Conservation (phyloP, 2,888 invertebrate species). For the Cephus nigrinus region DNA sequence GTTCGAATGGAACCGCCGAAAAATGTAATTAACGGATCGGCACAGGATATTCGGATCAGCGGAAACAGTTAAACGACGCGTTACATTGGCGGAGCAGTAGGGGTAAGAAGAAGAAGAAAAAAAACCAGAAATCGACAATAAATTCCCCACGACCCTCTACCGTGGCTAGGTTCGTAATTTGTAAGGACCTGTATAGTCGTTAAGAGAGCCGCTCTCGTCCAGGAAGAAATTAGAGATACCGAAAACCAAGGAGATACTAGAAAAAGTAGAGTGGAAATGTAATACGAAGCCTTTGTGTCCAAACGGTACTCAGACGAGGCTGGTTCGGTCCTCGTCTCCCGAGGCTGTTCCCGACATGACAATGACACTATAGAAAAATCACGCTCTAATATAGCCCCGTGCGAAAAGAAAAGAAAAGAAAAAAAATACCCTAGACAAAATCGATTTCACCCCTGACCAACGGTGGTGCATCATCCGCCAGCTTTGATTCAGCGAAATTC, state of each 20-base stretch:
- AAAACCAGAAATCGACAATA: neutral
- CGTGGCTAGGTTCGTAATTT: neutral
- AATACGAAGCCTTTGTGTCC: conserved; percentile 61
- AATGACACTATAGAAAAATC: conserved; percentile 60
- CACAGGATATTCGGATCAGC: neutral
- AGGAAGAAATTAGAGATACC: neutral
- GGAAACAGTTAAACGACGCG: neutral
- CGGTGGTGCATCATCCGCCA: conserved; percentile 29
- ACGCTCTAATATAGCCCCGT: conserved; percentile 43
- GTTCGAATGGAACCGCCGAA: neutral
- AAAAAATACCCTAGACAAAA: conserved; percentile 47
- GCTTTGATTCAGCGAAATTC: conserved; percentile 67
- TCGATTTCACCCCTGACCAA: conserved; percentile 46
- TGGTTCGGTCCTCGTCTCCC: conserved; percentile 24
- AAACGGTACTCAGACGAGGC: conserved; percentile 50
- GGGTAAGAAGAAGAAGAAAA: neutral
- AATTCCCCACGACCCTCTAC: neutral
- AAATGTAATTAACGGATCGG: neutral
- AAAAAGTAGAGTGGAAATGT: conserved; percentile 60
- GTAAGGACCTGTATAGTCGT: neutral
- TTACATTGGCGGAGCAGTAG: neutral
- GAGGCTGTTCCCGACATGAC: conserved; percentile 44
- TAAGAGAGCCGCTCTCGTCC: conserved; percentile 31
- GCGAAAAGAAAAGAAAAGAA: conserved; percentile 3
- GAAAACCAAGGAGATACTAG: conserved; percentile 38